Percentiles rank a stretch among this genome's conserved stretches.
Evolutionary conservation across 2,113 vertebrate genomes (phyloP).

Genomic region (Peromyscus polionotus): DNA sequence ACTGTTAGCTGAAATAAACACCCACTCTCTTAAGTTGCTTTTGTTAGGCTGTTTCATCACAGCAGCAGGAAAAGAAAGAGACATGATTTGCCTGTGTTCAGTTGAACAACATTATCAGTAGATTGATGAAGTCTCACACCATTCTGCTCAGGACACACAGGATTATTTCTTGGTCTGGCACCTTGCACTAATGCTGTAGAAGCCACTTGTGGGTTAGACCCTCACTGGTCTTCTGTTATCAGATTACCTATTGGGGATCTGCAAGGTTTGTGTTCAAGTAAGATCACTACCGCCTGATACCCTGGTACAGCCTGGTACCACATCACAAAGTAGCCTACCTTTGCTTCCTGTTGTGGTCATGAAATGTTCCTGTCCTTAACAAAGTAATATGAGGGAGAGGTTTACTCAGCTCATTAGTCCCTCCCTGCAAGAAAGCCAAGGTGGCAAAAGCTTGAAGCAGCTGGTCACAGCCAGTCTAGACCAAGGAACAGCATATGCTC

Average conservation of each 20-base stretch:
- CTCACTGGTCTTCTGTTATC: background rate
- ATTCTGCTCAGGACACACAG: background rate
- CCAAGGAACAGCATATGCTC: background rate
- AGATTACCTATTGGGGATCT: background rate
- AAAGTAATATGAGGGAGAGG: background rate
- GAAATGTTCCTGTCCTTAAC: background rate
- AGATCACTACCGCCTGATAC: background rate
- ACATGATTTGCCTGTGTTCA: background rate
- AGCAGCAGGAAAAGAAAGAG: background rate
- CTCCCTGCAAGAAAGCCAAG: background rate
- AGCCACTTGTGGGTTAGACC: background rate
- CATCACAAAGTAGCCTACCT: background rate
- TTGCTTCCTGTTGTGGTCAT: background rate
- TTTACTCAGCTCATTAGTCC: background rate
- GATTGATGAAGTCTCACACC: background rate
- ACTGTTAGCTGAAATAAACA: background rate
- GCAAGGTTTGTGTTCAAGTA: background rate
- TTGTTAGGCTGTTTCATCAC: background rate
- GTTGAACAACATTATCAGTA: background rate
- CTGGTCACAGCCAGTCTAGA: background rate
- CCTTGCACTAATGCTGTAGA: accelerated
- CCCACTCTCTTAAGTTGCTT: background rate
- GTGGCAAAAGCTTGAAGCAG: background rate
- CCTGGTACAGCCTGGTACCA: background rate
- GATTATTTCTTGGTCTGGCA: background rate